Conservation (phyloP, 2,888 invertebrate species). For the Pteria penguin region DNA sequence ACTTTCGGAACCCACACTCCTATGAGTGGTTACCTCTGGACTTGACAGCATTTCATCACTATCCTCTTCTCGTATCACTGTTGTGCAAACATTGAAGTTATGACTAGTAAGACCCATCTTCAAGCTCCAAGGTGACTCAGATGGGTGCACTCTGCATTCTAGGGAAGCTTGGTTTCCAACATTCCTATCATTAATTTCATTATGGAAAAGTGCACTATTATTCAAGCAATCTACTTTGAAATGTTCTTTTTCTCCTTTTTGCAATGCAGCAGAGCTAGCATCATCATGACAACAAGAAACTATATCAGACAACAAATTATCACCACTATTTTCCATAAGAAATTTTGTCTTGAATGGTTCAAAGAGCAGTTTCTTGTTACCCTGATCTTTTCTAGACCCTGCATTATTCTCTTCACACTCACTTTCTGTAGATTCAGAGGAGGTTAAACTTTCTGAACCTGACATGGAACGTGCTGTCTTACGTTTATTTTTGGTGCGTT, state of each 20-base stretch:
- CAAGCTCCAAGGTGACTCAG: background rate
- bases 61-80: slow-evolving; percentile 4
- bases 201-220: background rate
- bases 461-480: slow-evolving; percentile 38
- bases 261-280: background rate
- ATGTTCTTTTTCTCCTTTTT: background rate
- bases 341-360: background rate
- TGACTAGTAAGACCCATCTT: background rate
- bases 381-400: slow-evolving; percentile 2
- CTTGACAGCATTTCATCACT: background rate
- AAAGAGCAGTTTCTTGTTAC: background rate
- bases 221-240: background rate
- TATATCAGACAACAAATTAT: slow-evolving; percentile 21
- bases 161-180: background rate
- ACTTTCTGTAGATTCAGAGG: slow-evolving; percentile 38
- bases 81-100: slow-evolving; percentile 18
- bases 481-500: slow-evolving; percentile 25
- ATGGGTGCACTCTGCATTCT: background rate
- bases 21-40: slow-evolving; percentile 10
- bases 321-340: slow-evolving; percentile 13
- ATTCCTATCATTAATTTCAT: background rate
- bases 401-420: slow-evolving; percentile 42
- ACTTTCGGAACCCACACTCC: slow-evolving; percentile 7
- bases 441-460: slow-evolving; percentile 23
- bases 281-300: background rate